Conservation (phyloP, 2,797 vertebrate species). For the Lepilemur septentrionalis region DNA sequence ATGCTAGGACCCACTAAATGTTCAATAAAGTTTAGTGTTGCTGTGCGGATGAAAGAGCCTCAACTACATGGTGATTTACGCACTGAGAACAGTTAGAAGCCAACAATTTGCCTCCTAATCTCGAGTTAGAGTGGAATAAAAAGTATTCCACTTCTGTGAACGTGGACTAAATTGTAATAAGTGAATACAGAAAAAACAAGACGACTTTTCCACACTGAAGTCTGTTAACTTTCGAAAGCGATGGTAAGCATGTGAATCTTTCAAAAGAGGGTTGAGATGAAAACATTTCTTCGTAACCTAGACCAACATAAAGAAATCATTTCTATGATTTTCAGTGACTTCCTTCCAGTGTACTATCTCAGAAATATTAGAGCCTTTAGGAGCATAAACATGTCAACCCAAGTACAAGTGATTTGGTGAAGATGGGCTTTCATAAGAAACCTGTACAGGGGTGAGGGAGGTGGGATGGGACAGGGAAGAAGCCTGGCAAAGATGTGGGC, state of each 20-base stretch:
- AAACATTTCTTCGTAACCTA: background rate
- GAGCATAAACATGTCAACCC: background rate
- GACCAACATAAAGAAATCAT: background rate
- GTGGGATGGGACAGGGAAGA: background rate
- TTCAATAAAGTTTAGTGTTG: background rate
- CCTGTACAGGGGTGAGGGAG: background rate
- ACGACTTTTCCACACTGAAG: background rate
- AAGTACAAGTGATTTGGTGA: no score
- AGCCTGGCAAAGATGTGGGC: background rate
- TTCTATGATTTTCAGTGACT: background rate
- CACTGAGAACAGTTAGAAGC: background rate
- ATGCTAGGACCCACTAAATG: background rate
- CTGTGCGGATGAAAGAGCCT: background rate
- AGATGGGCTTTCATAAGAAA: background rate
- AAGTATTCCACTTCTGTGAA: background rate
- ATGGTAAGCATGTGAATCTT: background rate
- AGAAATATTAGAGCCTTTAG: background rate
- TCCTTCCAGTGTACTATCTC: background rate
- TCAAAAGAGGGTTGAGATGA: background rate
- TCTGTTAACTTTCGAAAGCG: background rate
- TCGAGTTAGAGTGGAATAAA: background rate
- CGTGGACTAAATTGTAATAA: background rate
- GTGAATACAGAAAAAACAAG: background rate
- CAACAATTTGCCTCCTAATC: background rate
- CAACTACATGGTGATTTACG: background rate